Evolutionary conservation across 2,797 vertebrate species (phyloP), one percentile per base, ranked within the genome.

Genomic region (Craterocephalus amniculus): DNA sequence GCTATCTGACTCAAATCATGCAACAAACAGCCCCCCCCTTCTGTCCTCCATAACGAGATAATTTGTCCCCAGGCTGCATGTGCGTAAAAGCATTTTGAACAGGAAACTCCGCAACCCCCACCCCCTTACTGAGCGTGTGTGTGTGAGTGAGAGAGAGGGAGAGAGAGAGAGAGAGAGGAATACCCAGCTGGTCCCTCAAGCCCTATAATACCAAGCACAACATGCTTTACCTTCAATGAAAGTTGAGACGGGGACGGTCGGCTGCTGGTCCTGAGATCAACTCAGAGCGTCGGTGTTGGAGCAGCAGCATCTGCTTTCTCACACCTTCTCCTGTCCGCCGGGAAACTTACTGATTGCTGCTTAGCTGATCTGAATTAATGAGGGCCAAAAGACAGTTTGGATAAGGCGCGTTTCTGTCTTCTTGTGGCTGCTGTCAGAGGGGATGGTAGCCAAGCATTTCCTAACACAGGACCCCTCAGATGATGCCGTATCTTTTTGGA

Each of bases 161-260:
- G 70, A 5, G 63, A 31, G 74, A n/a, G 71, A n/a, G 63, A 24
- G 62, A 14, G 67, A 8, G 75, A 52, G 80, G 90, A 89, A 63
- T 80, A 87, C 81, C 86, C 88, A 89, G 87, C 89, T 90, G 89
- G 86, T 92, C 90, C 87, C 86, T 80, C 84, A 78, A 87, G 87
- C 88, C 87, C 88, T 93, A 93, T 93, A 94, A 91, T 88, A 90
- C 86, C 78, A 88, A 89, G 87, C 89, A 84, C 90, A 83, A 89
- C 89, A 84, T 84, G 88, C 89, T 92, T 90, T 81, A 91, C 89
- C 87, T 91, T 93, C 92, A 93, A 87, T 92, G 93, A 91, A 91
- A 91, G 89, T 90, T 88, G 86, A 90, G 70, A 62, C 84, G 89
- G 82, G 57, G 83, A 79, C 72, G 82, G 63, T 82, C 68, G 59